Base-by-base conservation (phyloP, 2,888 invertebrate species). In the Polydrusus cervinus region DNA sequence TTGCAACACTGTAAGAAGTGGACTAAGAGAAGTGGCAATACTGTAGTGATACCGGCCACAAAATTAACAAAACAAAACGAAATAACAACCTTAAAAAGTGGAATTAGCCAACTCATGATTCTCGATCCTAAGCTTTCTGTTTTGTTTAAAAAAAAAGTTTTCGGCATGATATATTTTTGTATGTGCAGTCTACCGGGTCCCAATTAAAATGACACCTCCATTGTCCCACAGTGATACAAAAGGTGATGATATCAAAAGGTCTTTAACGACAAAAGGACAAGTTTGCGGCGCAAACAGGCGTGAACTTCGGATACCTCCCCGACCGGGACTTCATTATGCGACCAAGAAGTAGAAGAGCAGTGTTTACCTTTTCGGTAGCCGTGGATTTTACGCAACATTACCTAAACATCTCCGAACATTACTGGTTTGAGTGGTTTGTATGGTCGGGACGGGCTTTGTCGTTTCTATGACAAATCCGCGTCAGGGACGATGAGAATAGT, bases 371-470 rank as follows among this genome's bases (percentile, higher is more conserved):
- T 71, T 67, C 73, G 76, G 76, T 76, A 76, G 71, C 65, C 64
- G 76, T 34, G 65, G 76, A 73, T 72, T 76, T 76, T 69, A 76
- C 72, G 76, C 72, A 73, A 76, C 76, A 76, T 76, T 76, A 76
- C 68, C 65, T 55, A 64, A 76, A 76, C 76, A 76, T 71, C 18
- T 47, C 38, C 20, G 51, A 40, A 18, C 49, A 51, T 51, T 64
- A 45, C 47, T n/a, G 55, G 55, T 51, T 25, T 55, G 55, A 45
- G 25, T n/a, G 55, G 55, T 51, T 25, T 55, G 55, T 34, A 57
- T 57, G 60, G 60, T 60, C 69, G 61, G 10, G 25, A 20, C 38
- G 14, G 69, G 38, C 57, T 61, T 69, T 69, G 69, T 69, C 60
- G 61, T 43, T 62, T 20, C 45, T 13, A 43, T 40, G 43, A 20